Conservation (phyloP, 2,113 vertebrate species). For the Pyxicephalus adspersus region DNA sequence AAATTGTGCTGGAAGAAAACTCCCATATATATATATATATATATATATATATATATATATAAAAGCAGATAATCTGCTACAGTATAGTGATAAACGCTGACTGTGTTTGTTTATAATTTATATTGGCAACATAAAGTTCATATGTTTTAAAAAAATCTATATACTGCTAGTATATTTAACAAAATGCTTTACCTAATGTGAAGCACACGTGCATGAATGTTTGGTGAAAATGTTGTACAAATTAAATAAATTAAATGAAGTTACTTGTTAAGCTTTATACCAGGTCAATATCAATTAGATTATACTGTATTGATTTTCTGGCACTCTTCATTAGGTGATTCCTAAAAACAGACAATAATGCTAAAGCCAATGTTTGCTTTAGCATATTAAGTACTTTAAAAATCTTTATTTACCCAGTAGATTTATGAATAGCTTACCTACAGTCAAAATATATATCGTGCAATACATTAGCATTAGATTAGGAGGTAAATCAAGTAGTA, state of each 20-base stretch:
- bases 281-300: neutral
- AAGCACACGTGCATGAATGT: neutral
- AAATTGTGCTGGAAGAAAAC: no score
- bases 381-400: neutral
- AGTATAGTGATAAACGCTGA: no score
- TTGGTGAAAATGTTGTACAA: neutral
- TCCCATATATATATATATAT: no score
- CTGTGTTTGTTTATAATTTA: no score
- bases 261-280: conserved; percentile 9
- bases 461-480: no score
- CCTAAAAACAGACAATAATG: conserved; percentile 8
- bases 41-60: no score
- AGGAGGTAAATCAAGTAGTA: no score
- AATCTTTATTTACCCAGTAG: conserved; percentile 1
- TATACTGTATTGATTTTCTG: conserved; percentile 14
- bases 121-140: no score
- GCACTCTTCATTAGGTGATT: neutral
- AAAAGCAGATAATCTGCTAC: no score
- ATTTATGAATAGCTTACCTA: no score
- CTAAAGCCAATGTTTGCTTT: neutral
- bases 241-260: conserved; percentile 1
- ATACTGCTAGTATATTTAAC: neutral
- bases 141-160: no score
- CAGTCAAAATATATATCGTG: no score
- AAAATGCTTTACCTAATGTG: neutral